Evolutionary conservation across 92 coral and sea anemone species (phyloP).

Genomic region (Parazoanthus darwini): DNA sequence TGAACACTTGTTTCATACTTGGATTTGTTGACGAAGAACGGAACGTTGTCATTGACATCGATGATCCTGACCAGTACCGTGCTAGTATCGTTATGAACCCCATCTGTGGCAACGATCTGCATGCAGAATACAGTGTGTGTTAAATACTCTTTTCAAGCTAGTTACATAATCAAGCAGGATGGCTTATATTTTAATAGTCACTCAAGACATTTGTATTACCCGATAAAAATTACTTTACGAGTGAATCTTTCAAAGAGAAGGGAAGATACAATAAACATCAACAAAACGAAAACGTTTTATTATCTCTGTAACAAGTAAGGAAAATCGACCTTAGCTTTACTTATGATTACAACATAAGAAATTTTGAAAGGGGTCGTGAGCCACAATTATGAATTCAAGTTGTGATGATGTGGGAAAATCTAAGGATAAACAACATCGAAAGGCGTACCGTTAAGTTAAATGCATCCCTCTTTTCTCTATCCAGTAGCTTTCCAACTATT

Average conservation of each 20-base stretch:
- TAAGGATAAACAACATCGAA: not conserved
- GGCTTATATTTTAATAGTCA: not conserved
- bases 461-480: constrained; percentile 50
- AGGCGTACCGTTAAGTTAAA: constrained; percentile 68
- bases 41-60: constrained; percentile 73
- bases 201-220: not conserved
- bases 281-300: too few relatives aligned
- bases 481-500: constrained; percentile 48
- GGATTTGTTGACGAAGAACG: constrained; percentile 46
- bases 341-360: too few relatives aligned
- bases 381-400: not conserved
- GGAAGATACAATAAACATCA: too few relatives aligned
- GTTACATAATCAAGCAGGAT: not conserved
- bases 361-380: too few relatives aligned
- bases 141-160: not conserved
- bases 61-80: constrained; percentile 48
- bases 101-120: constrained; percentile 63
- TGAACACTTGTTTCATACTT: constrained; percentile 42
- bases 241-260: too few relatives aligned
- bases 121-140: not conserved
- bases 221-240: too few relatives aligned
- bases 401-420: not conserved
- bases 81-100: constrained; percentile 43
- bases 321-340: too few relatives aligned
- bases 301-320: too few relatives aligned